Evolutionary conservation across 2,888 invertebrate species (phyloP).

Genomic region (Thereva unica): DNA sequence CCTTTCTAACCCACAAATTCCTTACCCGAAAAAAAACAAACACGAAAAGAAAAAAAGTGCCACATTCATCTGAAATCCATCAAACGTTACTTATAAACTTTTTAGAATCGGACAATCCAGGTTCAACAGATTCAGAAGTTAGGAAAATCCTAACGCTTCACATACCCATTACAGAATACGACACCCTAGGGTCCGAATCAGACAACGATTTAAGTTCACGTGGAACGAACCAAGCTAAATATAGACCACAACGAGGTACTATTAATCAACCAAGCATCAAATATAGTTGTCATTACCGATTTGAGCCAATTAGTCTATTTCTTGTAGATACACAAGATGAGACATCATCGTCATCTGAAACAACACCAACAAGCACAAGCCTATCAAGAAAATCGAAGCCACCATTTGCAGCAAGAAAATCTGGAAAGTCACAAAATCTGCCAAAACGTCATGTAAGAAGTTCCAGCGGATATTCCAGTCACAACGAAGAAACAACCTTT

Average conservation of each 20-base stretch:
- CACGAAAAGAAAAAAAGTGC: constrained; percentile 40
- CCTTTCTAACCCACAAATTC: background rate
- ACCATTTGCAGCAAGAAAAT: constrained; percentile 72
- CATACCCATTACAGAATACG: constrained; percentile 93
- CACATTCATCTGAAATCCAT: constrained; percentile 45
- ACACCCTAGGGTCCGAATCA: constrained; percentile 78
- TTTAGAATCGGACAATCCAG: constrained; percentile 90
- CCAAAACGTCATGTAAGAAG: constrained; percentile 76
- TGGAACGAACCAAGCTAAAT: constrained; percentile 58
- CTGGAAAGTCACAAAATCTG: constrained; percentile 62
- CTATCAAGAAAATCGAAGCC: constrained; percentile 71
- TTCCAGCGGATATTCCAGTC: constrained; percentile 80
- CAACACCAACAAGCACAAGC: constrained; percentile 71
- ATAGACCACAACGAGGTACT: constrained; percentile 57
- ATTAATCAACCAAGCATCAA: background rate
- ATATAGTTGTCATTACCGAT: constrained; percentile 18
- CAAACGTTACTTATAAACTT: constrained; percentile 53
- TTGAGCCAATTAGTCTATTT: constrained; percentile 38
- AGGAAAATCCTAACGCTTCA: constrained; percentile 90
- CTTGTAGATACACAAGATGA: constrained; percentile 70
- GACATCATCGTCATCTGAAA: constrained; percentile 78
- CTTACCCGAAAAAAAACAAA: constrained; percentile 18
- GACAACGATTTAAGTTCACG: constrained; percentile 79
- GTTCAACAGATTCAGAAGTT: constrained; percentile 93
- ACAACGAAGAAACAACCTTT: constrained; percentile 84